phyloP scores from a whole-genome alignment of 2,888 invertebrate genomes.

The Monochamus alternatus region DNA sequence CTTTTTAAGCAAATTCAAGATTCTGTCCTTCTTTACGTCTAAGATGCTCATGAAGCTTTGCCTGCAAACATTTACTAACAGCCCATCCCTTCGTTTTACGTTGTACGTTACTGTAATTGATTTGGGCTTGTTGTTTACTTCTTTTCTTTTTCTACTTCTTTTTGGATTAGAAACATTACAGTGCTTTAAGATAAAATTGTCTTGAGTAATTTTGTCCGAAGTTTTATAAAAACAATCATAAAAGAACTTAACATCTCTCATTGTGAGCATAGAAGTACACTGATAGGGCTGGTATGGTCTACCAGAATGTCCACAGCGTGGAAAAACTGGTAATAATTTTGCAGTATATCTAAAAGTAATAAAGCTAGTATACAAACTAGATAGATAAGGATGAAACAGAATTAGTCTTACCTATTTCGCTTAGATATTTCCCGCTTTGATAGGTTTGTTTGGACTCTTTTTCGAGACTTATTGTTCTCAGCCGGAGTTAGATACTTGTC shows the following conservation, averaged over 20 bases:
- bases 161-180: slow-evolving; percentile 7
- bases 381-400: background rate
- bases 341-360: slow-evolving; percentile 23
- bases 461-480: no score
- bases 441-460: no score
- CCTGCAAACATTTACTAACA: slow-evolving; percentile 11
- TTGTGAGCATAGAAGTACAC: slow-evolving; percentile 21
- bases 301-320: slow-evolving; percentile 21
- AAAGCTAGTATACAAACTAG: background rate
- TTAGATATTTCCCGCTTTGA: background rate
- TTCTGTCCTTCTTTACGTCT: slow-evolving; percentile 7
- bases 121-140: slow-evolving; percentile 1
- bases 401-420: background rate
- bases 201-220: background rate
- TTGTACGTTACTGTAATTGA: background rate
- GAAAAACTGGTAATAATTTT: slow-evolving; percentile 22
- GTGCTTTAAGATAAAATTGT: slow-evolving; percentile 6
- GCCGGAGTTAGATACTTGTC: no score
- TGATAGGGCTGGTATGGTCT: slow-evolving; percentile 28
- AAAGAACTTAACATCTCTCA: slow-evolving; percentile 33
- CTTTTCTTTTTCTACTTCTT: slow-evolving; percentile 4
- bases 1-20: slow-evolving; percentile 9
- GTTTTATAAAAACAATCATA: slow-evolving; percentile 21
- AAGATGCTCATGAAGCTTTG: slow-evolving; percentile 1
- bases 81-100: slow-evolving; percentile 5